phyloP scores from a whole-genome alignment of 2,797 vertebrate genomes.

The Enteromius treurensis region DNA sequence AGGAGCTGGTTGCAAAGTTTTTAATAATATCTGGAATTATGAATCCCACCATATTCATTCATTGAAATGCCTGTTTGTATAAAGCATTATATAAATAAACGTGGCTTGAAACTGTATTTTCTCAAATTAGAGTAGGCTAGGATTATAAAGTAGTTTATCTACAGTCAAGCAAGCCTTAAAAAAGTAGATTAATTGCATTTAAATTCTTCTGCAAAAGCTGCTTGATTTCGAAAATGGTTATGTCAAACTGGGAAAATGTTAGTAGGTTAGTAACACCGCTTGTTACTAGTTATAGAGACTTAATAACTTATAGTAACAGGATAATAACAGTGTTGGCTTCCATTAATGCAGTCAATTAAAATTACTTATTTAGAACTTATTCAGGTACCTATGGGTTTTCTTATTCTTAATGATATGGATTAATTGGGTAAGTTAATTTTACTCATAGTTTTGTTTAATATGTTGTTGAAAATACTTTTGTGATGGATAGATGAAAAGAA shows the following conservation, averaged over 20 bases:
- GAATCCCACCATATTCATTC: background rate
- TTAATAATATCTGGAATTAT: background rate
- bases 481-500: too few species aligned
- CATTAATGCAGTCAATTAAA: background rate
- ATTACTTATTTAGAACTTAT: background rate
- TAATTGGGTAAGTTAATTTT: background rate
- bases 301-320: background rate
- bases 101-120: background rate
- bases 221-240: background rate
- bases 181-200: background rate
- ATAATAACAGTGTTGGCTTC: background rate
- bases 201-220: background rate
- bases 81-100: background rate
- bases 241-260: background rate
- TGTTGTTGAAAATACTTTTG: too few species aligned
- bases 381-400: background rate
- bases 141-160: background rate
- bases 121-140: background rate
- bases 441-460: background rate
- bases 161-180: background rate
- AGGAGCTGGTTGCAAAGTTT: background rate
- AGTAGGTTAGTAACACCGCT: background rate
- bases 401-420: background rate
- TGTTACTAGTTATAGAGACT: background rate
- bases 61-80: background rate